Evolutionary conservation across 2,797 vertebrate species (phyloP).

Genomic region (Falco cherrug): DNA sequence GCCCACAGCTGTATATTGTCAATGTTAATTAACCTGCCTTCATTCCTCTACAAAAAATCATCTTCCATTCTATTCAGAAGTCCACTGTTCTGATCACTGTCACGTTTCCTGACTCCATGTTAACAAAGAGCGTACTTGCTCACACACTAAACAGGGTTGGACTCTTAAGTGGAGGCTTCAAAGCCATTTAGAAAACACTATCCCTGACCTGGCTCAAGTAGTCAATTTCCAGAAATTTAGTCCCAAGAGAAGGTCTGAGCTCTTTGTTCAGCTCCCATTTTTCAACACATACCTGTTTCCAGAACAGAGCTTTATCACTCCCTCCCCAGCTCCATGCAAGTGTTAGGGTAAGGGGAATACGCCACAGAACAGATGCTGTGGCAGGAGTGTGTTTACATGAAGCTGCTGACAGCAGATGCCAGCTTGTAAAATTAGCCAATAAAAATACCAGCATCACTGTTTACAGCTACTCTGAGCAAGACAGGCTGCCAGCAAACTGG

Average conservation of each 20-base stretch:
- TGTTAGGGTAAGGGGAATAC: constrained; percentile 54
- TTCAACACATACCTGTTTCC: constrained; percentile 36
- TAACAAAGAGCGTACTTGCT: neutral
- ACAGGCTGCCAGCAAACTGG: neutral
- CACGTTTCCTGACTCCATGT: neutral
- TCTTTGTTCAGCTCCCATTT: constrained; percentile 5
- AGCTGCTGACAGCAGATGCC: constrained; percentile 72
- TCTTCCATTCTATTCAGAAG: neutral
- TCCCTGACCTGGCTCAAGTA: neutral
- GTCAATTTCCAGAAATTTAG: neutral
- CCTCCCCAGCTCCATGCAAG: constrained; percentile 33
- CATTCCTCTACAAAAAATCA: neutral
- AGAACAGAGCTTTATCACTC: constrained; percentile 44
- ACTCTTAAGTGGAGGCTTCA: neutral
- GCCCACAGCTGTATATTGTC: too few species aligned
- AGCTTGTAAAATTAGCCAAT: constrained; percentile 66
- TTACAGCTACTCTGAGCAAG: constrained; percentile 58
- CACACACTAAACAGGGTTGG: neutral
- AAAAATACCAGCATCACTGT: constrained; percentile 58
- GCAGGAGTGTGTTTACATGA: constrained; percentile 73
- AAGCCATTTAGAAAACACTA: neutral
- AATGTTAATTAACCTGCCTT: too few species aligned
- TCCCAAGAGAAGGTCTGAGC: neutral
- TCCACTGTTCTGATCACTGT: neutral
- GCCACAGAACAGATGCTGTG: constrained; percentile 71